A percentile compares a stretch with the other conserved stretches of the same genome.
Evolutionary conservation across 2,888 invertebrate species (phyloP).

Genomic region (Xanthorhoe spadicearia): DNA sequence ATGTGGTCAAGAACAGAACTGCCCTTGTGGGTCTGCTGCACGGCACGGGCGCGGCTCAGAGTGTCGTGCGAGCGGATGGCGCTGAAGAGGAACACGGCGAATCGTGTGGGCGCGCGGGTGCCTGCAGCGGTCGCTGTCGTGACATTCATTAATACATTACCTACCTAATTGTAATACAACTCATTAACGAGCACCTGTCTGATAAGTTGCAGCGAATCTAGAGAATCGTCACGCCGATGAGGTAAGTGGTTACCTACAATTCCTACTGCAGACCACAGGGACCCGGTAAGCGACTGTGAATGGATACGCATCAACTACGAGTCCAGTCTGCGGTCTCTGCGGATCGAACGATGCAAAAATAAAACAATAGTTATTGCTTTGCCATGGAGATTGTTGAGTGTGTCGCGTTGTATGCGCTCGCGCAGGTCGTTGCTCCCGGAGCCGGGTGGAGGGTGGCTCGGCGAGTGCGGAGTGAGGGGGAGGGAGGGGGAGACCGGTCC

Average conservation of each 20-base stretch:
- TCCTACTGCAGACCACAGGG: no score
- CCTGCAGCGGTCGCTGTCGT: neutral
- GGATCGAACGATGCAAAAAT: neutral
- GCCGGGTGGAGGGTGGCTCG: neutral
- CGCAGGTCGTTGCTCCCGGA: constrained; percentile 18
- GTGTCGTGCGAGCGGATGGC: no score
- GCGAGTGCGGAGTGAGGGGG: neutral
- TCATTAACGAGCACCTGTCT: neutral
- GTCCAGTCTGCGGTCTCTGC: no score
- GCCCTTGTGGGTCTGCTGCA: no score
- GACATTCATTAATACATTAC: neutral
- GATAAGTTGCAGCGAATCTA: neutral
- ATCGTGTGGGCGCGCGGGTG: no score
- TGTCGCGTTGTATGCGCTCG: neutral
- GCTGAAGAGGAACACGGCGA: no score
- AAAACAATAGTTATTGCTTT: constrained; percentile 6
- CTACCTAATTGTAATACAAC: neutral
- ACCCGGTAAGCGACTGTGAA: neutral
- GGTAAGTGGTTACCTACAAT: no score
- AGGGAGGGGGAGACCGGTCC: constrained; percentile 5
- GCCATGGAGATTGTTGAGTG: constrained; percentile 4
- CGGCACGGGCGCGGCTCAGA: no score
- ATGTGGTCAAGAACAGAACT: no score
- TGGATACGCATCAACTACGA: neutral
- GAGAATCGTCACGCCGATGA: no score